Evolutionary conservation across 1,140 invertebrate genomes (phyloP).

Genomic region (Monochamus saltuarius): DNA sequence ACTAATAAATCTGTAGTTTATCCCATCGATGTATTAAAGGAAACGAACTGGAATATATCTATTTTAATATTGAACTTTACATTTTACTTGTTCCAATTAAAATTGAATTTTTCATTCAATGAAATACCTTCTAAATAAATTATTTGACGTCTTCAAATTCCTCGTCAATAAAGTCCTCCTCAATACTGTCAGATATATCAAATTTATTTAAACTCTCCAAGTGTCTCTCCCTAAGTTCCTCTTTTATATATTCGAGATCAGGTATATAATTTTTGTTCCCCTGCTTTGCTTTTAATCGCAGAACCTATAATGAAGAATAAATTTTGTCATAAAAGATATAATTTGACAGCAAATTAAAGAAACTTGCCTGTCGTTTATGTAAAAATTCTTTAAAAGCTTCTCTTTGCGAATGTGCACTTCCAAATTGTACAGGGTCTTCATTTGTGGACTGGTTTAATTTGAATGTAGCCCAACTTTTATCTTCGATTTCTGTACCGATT

Average conservation of each 20-base stretch:
- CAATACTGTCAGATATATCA: conserved; percentile 18
- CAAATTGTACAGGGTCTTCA: conserved; percentile 27
- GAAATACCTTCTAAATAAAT: not conserved
- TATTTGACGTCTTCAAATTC: conserved; percentile 27
- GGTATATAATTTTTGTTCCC: conserved; percentile 36
- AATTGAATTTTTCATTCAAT: no score
- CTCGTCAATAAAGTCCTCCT: conserved; percentile 33
- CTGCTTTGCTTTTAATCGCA: conserved; percentile 27
- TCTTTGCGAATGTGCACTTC: conserved; percentile 29
- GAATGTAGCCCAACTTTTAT: conserved; percentile 7
- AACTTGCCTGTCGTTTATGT: conserved; percentile 33
- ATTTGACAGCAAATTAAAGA: no score
- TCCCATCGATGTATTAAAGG: no score
- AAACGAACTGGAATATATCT: no score
- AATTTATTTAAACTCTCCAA: not conserved
- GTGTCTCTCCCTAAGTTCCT: conserved; percentile 24
- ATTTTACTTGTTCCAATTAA: no score
- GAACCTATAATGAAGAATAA: conserved; percentile 26
- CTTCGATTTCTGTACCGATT: not conserved
- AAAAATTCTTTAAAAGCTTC: conserved; percentile 40
- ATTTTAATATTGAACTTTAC: no score
- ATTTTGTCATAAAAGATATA: no score
- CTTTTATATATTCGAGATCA: conserved; percentile 36
- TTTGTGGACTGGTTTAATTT: conserved; percentile 14
- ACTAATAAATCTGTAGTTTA: no score